phyloP scores from a whole-genome alignment of 1,140 invertebrate genomes.

The Schlechtendalia chinensis region DNA sequence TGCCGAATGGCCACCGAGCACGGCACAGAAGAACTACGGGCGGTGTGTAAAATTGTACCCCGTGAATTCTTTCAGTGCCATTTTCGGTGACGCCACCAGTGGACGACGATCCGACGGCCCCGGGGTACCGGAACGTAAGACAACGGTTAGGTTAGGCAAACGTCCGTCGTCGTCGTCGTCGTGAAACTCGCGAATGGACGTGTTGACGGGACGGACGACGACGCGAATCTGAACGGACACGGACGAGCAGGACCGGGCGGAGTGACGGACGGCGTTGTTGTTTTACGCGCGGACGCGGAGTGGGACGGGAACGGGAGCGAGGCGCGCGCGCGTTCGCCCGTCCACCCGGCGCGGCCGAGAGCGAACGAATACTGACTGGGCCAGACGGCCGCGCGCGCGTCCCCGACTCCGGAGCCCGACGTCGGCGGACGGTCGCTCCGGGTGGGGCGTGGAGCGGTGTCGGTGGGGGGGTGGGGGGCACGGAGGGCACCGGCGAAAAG shows the following conservation, averaged over 20 bases:
- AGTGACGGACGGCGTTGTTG: neutral
- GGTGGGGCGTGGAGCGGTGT: neutral
- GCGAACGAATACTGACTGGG: conserved; percentile 8
- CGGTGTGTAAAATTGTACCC: conserved; percentile 20
- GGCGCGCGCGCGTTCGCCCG: neutral
- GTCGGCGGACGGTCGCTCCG: neutral
- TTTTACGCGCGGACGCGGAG: neutral
- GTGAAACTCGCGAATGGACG: neutral
- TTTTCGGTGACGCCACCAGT: conserved; percentile 38
- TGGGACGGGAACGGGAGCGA: neutral
- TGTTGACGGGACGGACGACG: conserved; percentile 5
- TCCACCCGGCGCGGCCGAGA: conserved; percentile 6
- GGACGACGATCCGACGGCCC: neutral
- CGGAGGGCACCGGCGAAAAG: neutral
- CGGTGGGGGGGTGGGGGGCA: neutral
- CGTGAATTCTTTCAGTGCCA: conserved; percentile 50
- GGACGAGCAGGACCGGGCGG: neutral
- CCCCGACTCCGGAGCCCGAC: neutral
- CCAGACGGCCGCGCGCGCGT: neutral
- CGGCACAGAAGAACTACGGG: conserved; percentile 48
- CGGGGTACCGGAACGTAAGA: neutral
- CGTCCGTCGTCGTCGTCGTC: neutral
- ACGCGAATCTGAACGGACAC: neutral
- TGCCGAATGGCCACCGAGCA: conserved; percentile 32
- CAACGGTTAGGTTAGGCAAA: neutral